These are phyloP conservation scores for Trichogramma evanescens DNA, from an alignment of 2,888 invertebrate genomes.

Conservation along the genomic window DNA sequence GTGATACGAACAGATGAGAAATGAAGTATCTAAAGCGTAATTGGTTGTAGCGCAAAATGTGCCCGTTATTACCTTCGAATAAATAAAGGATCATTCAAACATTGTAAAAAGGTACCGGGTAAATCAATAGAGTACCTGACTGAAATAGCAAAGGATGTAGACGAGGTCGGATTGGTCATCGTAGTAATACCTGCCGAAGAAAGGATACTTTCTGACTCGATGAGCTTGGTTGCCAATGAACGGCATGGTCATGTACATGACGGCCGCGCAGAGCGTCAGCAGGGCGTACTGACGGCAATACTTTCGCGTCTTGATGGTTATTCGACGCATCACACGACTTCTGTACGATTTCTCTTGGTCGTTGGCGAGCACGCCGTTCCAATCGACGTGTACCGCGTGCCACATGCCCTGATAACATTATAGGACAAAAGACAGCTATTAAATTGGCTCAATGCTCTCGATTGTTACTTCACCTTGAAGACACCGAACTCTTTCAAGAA, in stretches of 20 bases:
- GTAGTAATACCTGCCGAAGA: slow-evolving; percentile 15
- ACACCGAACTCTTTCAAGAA: no score
- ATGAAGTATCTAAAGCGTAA: slow-evolving; percentile 3
- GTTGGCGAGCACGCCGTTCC: slow-evolving; percentile 4
- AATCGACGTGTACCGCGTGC: slow-evolving; percentile 3
- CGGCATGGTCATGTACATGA: slow-evolving; percentile 8
- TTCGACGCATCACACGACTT: not conserved
- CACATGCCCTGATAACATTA: not conserved
- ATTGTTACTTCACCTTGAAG: no score
- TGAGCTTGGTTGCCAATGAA: not conserved
- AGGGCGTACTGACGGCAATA: slow-evolving; percentile 4
- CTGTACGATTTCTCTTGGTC: not conserved
- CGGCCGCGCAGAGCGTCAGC: slow-evolving; percentile 1
- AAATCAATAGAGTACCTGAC: slow-evolving; percentile 6
- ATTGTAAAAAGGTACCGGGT: not conserved
- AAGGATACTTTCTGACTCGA: slow-evolving; percentile 10
- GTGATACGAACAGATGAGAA: slow-evolving; percentile 8
- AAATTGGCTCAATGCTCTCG: no score
- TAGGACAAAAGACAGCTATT: no score
- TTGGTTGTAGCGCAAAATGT: not conserved
- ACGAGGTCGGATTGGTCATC: slow-evolving; percentile 10
- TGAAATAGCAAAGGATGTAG: slow-evolving; percentile 9
- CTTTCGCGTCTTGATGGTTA: not conserved
- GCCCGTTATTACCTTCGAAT: slow-evolving; percentile 1
- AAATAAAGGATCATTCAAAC: not conserved